Evolutionary conservation across 2,797 vertebrate species (phyloP).

Genomic region (Manis pentadactyla): DNA sequence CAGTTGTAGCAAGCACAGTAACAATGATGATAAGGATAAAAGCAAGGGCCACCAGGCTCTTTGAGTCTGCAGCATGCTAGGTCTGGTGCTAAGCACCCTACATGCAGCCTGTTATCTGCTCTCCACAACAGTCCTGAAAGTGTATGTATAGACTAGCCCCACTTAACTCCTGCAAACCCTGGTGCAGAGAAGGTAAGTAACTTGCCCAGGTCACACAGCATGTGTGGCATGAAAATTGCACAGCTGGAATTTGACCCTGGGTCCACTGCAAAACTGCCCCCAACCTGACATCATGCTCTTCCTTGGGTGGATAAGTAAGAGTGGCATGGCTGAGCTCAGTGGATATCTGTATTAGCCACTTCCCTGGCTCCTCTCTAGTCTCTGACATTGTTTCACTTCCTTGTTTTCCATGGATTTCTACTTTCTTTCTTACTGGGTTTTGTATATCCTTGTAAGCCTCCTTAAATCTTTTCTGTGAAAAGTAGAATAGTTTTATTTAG

Average conservation of each 20-base stretch:
- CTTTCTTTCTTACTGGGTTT: not conserved
- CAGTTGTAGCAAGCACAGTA: not conserved
- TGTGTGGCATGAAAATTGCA: not conserved
- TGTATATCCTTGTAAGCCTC: not conserved
- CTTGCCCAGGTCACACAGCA: not conserved
- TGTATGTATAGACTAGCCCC: rapidly evolving
- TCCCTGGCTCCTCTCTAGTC: not conserved
- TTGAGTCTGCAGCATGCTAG: not conserved
- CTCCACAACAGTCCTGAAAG: not conserved
- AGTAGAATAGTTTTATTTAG: not conserved
- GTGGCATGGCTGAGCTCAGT: rapidly evolving
- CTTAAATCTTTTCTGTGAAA: slow-evolving; percentile 45
- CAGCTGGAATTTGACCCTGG: not conserved
- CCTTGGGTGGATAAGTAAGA: rapidly evolving
- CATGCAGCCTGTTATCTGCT: not conserved
- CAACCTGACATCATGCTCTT: not conserved
- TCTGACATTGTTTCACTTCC: not conserved
- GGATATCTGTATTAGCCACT: rapidly evolving
- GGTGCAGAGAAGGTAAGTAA: not conserved
- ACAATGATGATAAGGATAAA: not conserved
- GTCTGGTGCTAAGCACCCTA: not conserved
- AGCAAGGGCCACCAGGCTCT: not conserved
- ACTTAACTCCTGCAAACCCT: not conserved
- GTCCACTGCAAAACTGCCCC: not conserved
- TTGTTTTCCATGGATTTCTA: not conserved